These are phyloP conservation scores for Enoplosus armatus DNA, from an alignment of 2,797 vertebrate genomes.

Conservation along the genomic window DNA sequence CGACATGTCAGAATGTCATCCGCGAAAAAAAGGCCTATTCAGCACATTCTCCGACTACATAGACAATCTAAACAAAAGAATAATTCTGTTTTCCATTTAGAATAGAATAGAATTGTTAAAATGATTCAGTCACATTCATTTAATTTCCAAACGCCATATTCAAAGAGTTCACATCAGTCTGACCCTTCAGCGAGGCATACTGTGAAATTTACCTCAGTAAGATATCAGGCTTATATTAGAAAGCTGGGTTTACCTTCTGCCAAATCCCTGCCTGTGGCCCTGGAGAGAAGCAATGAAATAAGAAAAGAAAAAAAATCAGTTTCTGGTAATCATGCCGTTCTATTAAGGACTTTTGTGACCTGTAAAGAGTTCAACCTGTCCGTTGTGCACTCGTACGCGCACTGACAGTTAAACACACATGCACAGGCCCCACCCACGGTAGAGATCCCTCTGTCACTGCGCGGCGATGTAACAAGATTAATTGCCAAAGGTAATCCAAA, in stretches of 20 bases:
- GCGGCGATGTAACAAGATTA: constrained; percentile 80
- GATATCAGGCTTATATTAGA: neutral
- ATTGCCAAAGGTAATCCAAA: constrained; percentile 84
- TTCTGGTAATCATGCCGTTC: constrained; percentile 1
- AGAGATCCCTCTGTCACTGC: constrained; percentile 54
- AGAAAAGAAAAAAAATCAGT: neutral
- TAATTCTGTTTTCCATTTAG: no score
- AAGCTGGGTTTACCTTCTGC: neutral
- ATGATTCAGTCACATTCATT: neutral
- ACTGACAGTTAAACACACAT: constrained; percentile 32
- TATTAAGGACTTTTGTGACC: neutral
- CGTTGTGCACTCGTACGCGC: neutral
- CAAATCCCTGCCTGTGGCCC: neutral
- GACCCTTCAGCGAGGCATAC: neutral
- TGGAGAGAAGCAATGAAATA: neutral
- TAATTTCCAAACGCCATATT: neutral
- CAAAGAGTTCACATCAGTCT: neutral
- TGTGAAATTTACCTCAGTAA: neutral
- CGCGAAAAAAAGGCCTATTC: neutral
- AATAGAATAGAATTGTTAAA: neutral
- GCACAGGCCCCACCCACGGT: constrained; percentile 12
- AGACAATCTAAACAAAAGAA: neutral
- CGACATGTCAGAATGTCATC: neutral
- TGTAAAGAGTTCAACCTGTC: constrained; percentile 30
- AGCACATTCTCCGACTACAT: neutral